Evolutionary conservation across 2,113 vertebrate species (phyloP), one percentile per base, ranked within the genome.

Genomic region (Ivindomyrus marchei): DNA sequence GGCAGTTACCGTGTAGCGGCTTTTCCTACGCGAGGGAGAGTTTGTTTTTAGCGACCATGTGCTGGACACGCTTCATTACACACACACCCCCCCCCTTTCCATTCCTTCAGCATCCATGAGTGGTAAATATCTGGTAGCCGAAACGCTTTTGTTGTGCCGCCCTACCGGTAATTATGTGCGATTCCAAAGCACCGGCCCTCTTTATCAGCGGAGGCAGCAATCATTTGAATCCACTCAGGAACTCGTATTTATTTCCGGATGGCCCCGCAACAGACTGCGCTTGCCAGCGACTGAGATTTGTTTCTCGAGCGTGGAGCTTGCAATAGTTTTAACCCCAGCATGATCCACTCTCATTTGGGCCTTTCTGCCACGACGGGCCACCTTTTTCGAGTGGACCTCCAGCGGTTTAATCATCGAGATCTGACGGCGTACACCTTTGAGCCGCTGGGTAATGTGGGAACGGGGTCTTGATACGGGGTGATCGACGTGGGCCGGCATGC

Each of bases 121-220:
- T 47, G 47, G n/a, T 70, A 70, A 89, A 80, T 87, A 89, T 90
- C 90, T 89, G 87, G 89, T 88, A 88, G 85, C 88, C 47, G 31
- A 42, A 13, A 50, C 42, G 31, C 24, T 56, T 50, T 52, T 31
- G 88, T 56, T 70, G 70, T 77, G 84, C 74, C 77, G 66, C 42
- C 62, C 85, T 52, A 88, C 90, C 77, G 89, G 89, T 66, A 91
- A 91, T 89, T 89, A 90, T 56, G 86, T 77, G 88, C 36, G 87
- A n/a, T 56, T 85, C 46, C 21, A 7, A 77, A 49, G 84, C 84
- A 2, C 58, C 74, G n/a, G 47, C 87, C 17, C 36, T 77, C 85
- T 83, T 49, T 80, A 80, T 47, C 87, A 52, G 15, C 19, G 7
- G 52, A 89, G 77, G 24, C 58, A 88, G 70, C 62, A 83, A 90